Evolutionary conservation across 1,140 invertebrate genomes (phyloP).

Genomic region (Globodera rostochiensis): DNA sequence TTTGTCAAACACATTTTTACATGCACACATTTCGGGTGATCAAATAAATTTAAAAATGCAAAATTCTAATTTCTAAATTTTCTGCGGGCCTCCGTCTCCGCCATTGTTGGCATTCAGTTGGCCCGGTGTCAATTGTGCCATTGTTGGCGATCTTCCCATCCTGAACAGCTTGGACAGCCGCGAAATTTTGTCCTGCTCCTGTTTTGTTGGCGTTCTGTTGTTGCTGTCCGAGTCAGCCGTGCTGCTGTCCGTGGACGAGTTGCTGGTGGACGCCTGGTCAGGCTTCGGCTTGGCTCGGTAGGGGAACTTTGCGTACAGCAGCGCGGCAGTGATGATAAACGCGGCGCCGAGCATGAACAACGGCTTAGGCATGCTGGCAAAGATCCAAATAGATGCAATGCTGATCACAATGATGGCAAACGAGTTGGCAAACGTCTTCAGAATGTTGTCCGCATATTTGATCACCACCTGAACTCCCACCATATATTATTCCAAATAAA

Average conservation of each 20-base stretch:
- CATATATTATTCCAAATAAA: background rate
- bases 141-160: background rate
- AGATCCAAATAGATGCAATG: slow-evolving; percentile 87
- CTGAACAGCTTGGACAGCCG: background rate
- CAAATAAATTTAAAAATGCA: background rate
- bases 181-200: background rate
- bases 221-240: background rate
- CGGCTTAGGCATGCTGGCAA: slow-evolving; percentile 82
- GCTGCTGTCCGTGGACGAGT: background rate
- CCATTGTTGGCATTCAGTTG: background rate
- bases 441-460: slow-evolving; percentile 78
- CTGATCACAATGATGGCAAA: slow-evolving; percentile 93
- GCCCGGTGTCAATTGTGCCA: background rate
- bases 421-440: slow-evolving; percentile 71
- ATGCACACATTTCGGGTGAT: background rate
- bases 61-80: background rate
- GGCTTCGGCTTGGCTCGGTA: background rate
- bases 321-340: slow-evolving; percentile 90
- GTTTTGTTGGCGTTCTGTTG: background rate
- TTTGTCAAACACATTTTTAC: background rate
- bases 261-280: background rate
- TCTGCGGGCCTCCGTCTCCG: background rate
- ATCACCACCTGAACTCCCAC: slow-evolving; percentile 72
- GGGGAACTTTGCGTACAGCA: slow-evolving; percentile 76
- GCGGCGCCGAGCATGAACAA: slow-evolving; percentile 84